Evolutionary conservation across 2,888 invertebrate genomes (phyloP).

Genomic region (Thymelicus sylvestris): DNA sequence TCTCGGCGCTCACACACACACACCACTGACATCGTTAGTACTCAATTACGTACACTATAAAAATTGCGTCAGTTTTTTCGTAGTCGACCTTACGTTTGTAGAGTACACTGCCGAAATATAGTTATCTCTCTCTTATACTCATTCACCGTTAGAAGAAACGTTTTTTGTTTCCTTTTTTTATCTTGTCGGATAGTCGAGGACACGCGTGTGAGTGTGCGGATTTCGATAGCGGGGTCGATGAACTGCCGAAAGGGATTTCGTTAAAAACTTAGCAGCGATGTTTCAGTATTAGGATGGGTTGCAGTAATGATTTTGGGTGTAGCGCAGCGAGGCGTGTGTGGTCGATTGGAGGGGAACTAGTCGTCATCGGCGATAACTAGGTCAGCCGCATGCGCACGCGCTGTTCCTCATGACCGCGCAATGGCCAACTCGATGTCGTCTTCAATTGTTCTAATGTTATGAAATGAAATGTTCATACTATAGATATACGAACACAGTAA

Average conservation of each 20-base stretch:
- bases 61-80: conserved; percentile 85
- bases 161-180: conserved; percentile 80
- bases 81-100: conserved; percentile 77
- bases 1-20: conserved; percentile 83
- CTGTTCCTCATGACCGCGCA: conserved; percentile 61
- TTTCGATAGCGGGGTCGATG: conserved; percentile 83
- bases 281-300: conserved; percentile 68
- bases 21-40: conserved; percentile 71
- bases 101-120: conserved; percentile 77
- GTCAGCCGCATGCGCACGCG: conserved; percentile 76
- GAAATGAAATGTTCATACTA: conserved; percentile 6
- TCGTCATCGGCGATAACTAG: conserved; percentile 70
- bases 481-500: background rate
- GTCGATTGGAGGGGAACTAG: conserved; percentile 59
- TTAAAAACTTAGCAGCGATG: conserved; percentile 66
- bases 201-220: conserved; percentile 81
- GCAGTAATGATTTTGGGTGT: conserved; percentile 57
- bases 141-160: conserved; percentile 70
- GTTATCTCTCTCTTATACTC: conserved; percentile 80
- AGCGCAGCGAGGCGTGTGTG: conserved; percentile 62
- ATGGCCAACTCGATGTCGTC: conserved; percentile 28
- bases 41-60: conserved; percentile 83
- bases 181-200: conserved; percentile 66
- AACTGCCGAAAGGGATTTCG: conserved; percentile 80
- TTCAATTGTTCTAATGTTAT: conserved; percentile 30